Base-by-base conservation (phyloP, 2,113 vertebrate species). In the Sander vitreus region DNA sequence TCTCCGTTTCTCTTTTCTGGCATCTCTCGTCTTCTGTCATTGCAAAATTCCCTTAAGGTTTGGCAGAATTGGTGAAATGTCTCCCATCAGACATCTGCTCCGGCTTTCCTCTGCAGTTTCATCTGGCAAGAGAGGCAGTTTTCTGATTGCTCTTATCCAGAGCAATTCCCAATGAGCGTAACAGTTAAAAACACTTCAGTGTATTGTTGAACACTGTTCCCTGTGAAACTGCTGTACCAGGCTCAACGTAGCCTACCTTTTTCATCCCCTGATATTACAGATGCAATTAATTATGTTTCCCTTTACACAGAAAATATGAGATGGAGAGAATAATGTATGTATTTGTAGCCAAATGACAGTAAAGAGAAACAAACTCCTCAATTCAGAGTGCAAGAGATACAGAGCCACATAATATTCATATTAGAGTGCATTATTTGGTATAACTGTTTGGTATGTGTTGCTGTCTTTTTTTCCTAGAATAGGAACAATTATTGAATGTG, bases 31-130 rank as follows among this genome's bases (percentile, higher is more conserved):
- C 83, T 50, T 48, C 64, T 47, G 74, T 62, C 64, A 72, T 55
- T 36, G 73, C 73, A 48, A 85, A 73, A 81, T 73, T 90, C 76
- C 88, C 82, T 3, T 1, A 66, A 80, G 83, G 85, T 83, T 65
- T 84, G 83, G 85, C 83, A 80, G 59, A 74, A 85, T 77, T 39
- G 12, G 27, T 74, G 68, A 85, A 78, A 80, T 62, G 7, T 86
- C 83, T 84, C 78, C 81, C 62, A 78, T 84, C 80, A 76, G 71
- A 81, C 83, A 84, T 88, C 80, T 88, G 88, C 83, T 79, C 68
- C 19, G 30, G 70, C 73, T 85, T 84, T 85, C 65, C 74, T 78
- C 73, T 12, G 76, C 80, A 78, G 18, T 78, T 71, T 76, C 60
- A 54, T 72, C 85, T 88, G 89, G 84, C 81, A 87, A 47, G 8